These are phyloP conservation scores for Bradypus variegatus DNA, from an alignment of 2,797 vertebrate genomes.

Conservation along the genomic window DNA sequence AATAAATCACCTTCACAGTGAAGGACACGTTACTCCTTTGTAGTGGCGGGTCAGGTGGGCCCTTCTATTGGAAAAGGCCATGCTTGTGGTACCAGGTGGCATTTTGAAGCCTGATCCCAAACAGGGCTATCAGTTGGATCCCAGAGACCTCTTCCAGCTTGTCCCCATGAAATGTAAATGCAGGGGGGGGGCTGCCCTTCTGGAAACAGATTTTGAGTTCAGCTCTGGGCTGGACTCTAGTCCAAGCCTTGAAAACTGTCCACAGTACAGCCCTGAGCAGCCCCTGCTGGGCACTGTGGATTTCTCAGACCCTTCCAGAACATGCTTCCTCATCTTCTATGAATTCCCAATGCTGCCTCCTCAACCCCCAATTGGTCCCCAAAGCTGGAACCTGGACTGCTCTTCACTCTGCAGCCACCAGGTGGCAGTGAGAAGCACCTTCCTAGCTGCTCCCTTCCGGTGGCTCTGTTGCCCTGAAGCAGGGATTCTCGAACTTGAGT, in stretches of 20 bases:
- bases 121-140: rapidly evolving
- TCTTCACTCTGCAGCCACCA: background rate
- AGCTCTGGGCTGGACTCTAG: background rate
- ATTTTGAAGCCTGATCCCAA: background rate
- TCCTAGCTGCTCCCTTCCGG: rapidly evolving
- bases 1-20: too few relatives aligned
- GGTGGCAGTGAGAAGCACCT: background rate
- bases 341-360: rapidly evolving
- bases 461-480: rapidly evolving
- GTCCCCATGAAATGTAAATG: background rate
- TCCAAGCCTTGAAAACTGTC: background rate
- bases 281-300: background rate
- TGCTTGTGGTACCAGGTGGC: background rate
- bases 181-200: background rate
- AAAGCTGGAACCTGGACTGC: background rate
- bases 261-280: background rate
- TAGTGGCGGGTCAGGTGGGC: too few relatives aligned
- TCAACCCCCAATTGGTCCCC: background rate
- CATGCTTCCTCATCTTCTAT: background rate
- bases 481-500: background rate
- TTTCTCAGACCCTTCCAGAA: background rate
- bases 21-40: too few relatives aligned
- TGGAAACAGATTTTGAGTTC: background rate
- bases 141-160: background rate
- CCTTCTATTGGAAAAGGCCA: too few relatives aligned